phyloP scores from a whole-genome alignment of 2,888 invertebrate genomes.

The Anorthoa munda region DNA sequence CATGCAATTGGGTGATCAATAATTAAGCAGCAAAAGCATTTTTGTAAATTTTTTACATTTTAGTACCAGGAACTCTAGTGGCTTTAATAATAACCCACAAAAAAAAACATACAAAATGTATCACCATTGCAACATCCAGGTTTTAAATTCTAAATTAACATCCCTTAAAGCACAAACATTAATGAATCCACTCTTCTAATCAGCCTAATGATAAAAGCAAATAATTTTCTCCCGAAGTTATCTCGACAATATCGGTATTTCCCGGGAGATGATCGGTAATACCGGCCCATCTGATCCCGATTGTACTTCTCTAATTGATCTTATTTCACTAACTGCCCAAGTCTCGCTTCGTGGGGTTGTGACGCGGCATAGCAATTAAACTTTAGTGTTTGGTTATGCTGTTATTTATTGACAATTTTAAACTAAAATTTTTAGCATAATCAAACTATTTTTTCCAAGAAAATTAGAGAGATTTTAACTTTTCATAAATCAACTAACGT shows the following conservation, averaged over 20 bases:
- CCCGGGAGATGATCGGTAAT: conserved; percentile 56
- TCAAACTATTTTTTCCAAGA: no score
- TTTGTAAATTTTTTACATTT: no score
- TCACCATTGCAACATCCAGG: background rate
- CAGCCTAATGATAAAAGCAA: conserved; percentile 35
- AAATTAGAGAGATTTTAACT: no score
- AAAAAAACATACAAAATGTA: background rate
- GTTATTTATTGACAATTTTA: background rate
- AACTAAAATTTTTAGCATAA: no score
- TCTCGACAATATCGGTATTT: conserved; percentile 52
- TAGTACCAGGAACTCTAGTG: no score
- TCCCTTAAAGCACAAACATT: background rate
- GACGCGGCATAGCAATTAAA: conserved; percentile 1
- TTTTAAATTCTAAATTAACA: background rate
- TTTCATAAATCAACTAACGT: no score
- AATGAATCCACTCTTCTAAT: conserved; percentile 17
- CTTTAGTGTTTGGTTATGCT: conserved; percentile 12
- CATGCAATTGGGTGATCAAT: no score
- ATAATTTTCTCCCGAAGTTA: conserved; percentile 51
- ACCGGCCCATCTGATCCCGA: conserved; percentile 52
- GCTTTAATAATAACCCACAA: background rate
- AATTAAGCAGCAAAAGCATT: no score
- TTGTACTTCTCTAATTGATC: conserved; percentile 74
- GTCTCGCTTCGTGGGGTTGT: conserved; percentile 9
- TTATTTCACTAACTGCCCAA: conserved; percentile 75